These are phyloP conservation scores for Crocidura indochinensis DNA, from an alignment of 2,797 vertebrate species.

Conservation along the genomic window DNA sequence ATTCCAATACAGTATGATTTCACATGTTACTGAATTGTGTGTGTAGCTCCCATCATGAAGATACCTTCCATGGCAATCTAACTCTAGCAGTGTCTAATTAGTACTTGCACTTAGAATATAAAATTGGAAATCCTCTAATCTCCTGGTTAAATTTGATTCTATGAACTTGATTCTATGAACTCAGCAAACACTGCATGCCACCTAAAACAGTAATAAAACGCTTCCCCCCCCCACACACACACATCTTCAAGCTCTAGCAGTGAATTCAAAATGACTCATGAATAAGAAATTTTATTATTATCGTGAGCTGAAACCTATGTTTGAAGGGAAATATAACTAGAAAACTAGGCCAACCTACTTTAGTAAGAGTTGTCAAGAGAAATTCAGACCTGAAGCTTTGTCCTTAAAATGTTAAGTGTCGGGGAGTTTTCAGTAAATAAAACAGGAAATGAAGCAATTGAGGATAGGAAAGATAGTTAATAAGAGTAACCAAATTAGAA, in stretches of 20 bases:
- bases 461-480: not conserved
- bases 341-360: not conserved
- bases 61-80: not conserved
- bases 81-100: not conserved
- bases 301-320: not conserved
- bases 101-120: not conserved
- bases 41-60: not conserved
- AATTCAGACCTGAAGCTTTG: not conserved
- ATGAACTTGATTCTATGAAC: not conserved
- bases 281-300: not conserved
- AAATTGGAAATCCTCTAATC: not conserved
- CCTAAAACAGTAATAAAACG: not conserved
- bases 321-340: constrained; percentile 13
- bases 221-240: too few relatives aligned
- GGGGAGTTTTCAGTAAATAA: not conserved
- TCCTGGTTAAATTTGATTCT: not conserved
- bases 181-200: not conserved
- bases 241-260: constrained; percentile 2
- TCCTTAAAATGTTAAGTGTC: constrained; percentile 27
- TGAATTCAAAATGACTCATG: constrained; percentile 24
- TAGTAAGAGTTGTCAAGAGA: not conserved
- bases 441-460: constrained; percentile 7
- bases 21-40: not conserved
- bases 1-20: not conserved
- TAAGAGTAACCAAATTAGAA: constrained; percentile 3